Evolutionary conservation across 2,888 invertebrate genomes (phyloP).

Genomic region (Melanchra persicariae): DNA sequence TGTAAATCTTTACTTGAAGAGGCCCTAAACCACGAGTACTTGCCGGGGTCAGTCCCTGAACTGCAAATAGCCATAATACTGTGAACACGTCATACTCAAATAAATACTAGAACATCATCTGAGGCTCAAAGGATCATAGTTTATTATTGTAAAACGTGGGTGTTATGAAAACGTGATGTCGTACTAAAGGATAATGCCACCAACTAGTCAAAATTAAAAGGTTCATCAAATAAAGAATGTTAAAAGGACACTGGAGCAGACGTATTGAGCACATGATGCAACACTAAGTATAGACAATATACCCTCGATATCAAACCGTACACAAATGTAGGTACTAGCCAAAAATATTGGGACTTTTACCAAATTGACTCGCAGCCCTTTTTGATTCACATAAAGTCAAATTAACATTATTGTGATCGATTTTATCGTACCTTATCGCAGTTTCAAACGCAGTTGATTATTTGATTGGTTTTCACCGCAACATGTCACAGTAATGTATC

Average conservation of each 20-base stretch:
- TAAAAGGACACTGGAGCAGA: neutral
- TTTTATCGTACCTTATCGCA: too few species aligned
- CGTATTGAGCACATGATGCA: too few species aligned
- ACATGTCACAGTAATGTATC: too few species aligned
- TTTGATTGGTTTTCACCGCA: too few species aligned
- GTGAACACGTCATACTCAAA: conserved; percentile 18
- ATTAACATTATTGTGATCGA: too few species aligned
- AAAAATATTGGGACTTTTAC: too few species aligned
- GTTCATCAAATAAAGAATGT: neutral
- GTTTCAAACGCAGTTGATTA: too few species aligned
- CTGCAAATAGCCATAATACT: neutral
- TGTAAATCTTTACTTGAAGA: neutral
- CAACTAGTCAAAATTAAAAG: conserved; percentile 4
- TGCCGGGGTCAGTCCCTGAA: conserved; percentile 10
- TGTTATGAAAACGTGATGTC: conserved; percentile 34
- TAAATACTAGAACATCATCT: conserved; percentile 20
- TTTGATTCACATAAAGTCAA: too few species aligned
- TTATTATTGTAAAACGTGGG: conserved; percentile 46
- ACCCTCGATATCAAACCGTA: too few species aligned
- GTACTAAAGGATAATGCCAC: conserved; percentile 50
- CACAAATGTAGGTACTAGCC: neutral
- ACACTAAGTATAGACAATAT: too few species aligned
- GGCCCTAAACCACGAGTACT: neutral
- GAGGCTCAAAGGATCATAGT: conserved; percentile 34
- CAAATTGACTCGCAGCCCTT: too few species aligned